These are phyloP conservation scores for Parambassis ranga DNA, from an alignment of 2,797 vertebrate genomes.

Conservation along the genomic window DNA sequence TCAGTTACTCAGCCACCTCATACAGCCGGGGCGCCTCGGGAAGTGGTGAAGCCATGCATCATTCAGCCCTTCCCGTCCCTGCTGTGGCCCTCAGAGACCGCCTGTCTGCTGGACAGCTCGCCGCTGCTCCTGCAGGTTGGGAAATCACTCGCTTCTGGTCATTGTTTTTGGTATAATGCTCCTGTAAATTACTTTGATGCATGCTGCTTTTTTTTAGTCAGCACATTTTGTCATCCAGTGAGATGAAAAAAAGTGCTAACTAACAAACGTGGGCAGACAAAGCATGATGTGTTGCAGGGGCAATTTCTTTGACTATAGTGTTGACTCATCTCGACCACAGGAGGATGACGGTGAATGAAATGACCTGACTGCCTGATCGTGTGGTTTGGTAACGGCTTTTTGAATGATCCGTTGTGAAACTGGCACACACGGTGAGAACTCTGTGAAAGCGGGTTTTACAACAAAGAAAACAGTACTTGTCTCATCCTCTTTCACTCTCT, in stretches of 20 bases:
- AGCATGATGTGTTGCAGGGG: neutral
- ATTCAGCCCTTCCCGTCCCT: slow-evolving; percentile 41
- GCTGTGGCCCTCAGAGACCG: slow-evolving; percentile 27
- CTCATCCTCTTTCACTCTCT: neutral
- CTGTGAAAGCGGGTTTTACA: slow-evolving; percentile 35
- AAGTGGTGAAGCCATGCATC: slow-evolving; percentile 43
- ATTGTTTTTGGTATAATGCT: slow-evolving; percentile 44
- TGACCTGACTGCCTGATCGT: slow-evolving; percentile 19
- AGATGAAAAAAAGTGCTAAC: slow-evolving; percentile 19
- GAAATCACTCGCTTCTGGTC: slow-evolving; percentile 42
- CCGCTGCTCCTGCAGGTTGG: slow-evolving; percentile 23
- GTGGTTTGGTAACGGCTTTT: slow-evolving; percentile 65
- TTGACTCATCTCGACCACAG: slow-evolving; percentile 41
- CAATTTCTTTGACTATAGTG: slow-evolving; percentile 13
- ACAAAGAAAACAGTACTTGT: slow-evolving; percentile 2
- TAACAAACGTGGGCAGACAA: slow-evolving; percentile 17
- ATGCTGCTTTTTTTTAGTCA: neutral
- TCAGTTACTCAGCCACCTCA: slow-evolving; percentile 38
- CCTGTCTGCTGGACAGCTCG: slow-evolving; percentile 26
- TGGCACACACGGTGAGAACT: slow-evolving; percentile 7
- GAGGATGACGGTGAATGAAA: slow-evolving; percentile 42
- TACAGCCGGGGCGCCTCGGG: slow-evolving; percentile 12
- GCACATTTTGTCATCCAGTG: slow-evolving; percentile 13
- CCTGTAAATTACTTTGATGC: slow-evolving; percentile 32
- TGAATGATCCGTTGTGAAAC: slow-evolving; percentile 31